These are phyloP conservation scores for Holothuria glaberrima DNA, from an alignment of 35 echinoderm and acorn worm species.

Conservation along the genomic window DNA sequence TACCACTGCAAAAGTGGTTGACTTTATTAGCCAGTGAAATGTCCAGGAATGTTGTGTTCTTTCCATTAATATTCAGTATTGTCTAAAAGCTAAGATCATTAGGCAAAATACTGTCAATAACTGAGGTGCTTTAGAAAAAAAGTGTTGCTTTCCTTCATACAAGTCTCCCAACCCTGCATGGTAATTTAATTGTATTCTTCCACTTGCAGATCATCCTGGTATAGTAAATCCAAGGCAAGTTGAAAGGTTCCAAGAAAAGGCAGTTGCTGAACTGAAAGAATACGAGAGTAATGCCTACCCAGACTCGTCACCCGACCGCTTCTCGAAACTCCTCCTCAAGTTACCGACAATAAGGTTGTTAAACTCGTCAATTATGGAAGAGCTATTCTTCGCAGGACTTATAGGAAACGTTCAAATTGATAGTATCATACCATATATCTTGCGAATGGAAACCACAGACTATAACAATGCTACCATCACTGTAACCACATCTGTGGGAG, in stretches of 20 bases:
- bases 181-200: neutral
- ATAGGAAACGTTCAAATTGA: conserved; percentile 99
- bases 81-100: too few relatives aligned
- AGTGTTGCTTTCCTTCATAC: neutral
- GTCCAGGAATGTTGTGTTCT: too few relatives aligned
- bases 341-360: conserved; percentile 85
- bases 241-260: conserved; percentile 94
- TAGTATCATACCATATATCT: conserved; percentile 99
- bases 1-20: too few relatives aligned
- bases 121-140: neutral
- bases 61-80: too few relatives aligned
- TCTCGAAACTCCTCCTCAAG: conserved; percentile 83
- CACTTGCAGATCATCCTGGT: conserved; percentile 90
- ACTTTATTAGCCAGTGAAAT: too few relatives aligned
- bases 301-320: conserved; percentile 71
- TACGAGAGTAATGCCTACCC: conserved; percentile 84
- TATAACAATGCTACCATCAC: conserved; percentile 94
- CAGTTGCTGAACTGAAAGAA: conserved; percentile 77
- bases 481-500: conserved; percentile 47
- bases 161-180: too few relatives aligned
- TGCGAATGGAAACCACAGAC: conserved; percentile 98
- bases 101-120: too few relatives aligned
- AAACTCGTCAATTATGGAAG: conserved; percentile 97
- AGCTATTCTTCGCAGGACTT: conserved; percentile 98
- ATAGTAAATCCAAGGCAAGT: conserved; percentile 84